Percentiles rank a stretch among this genome's conserved stretches.
These are phyloP conservation scores for Drosophila pseudoobscura DNA, from an alignment of 1,140 invertebrate species.

Conservation along the genomic window DNA sequence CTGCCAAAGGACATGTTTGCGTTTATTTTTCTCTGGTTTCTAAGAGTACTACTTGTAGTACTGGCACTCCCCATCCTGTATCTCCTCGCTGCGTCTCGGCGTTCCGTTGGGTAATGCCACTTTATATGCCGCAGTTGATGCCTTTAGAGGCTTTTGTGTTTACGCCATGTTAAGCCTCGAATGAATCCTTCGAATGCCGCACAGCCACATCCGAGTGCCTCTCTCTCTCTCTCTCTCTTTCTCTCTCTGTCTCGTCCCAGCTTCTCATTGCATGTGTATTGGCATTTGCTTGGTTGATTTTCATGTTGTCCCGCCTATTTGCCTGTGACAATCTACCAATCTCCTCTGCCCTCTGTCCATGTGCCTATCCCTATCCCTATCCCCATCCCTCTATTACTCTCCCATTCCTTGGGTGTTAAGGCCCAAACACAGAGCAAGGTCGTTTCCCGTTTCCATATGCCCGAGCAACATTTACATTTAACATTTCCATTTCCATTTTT, in stretches of 20 bases:
- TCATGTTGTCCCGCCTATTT: slow-evolving; percentile 79
- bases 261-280: slow-evolving; percentile 72
- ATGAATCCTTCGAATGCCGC: slow-evolving; percentile 63
- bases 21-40: slow-evolving; percentile 28
- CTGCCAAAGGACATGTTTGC: slow-evolving; percentile 66
- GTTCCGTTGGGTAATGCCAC: slow-evolving; percentile 65
- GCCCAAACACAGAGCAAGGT: slow-evolving; percentile 79
- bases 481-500: slow-evolving; percentile 70
- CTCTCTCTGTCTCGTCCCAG: slow-evolving; percentile 3
- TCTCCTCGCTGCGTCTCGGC: slow-evolving; percentile 4
- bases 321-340: slow-evolving; percentile 68
- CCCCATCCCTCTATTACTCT: slow-evolving; percentile 1
- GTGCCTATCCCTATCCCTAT: background rate
- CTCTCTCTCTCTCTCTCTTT: no score
- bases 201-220: slow-evolving; percentile 39
- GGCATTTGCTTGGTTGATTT: slow-evolving; percentile 81
- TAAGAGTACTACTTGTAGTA: background rate
- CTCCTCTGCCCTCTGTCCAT: background rate
- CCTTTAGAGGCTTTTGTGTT: slow-evolving; percentile 82
- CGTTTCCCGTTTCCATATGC: slow-evolving; percentile 70
- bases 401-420: slow-evolving; percentile 59
- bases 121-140: slow-evolving; percentile 82
- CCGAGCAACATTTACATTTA: slow-evolving; percentile 75
- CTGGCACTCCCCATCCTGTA: background rate
- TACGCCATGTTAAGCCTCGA: slow-evolving; percentile 80